Conservation (phyloP, 1,140 invertebrate species). For the Drosophila gunungcola region DNA sequence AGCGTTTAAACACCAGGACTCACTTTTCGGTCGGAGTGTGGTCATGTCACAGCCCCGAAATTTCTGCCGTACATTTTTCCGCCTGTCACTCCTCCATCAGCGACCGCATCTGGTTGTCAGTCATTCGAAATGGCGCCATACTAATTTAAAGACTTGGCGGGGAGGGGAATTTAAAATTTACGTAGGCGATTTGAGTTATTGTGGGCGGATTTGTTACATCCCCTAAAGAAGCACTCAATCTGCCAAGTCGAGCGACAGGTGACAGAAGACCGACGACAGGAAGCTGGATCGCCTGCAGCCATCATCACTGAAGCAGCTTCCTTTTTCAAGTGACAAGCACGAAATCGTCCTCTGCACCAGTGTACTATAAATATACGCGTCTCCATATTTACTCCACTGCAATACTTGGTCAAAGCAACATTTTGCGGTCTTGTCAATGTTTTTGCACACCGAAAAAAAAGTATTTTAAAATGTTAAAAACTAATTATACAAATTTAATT, state of each 20-base stretch:
- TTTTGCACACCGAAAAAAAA: neutral
- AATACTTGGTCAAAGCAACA: neutral
- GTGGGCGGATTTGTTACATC: neutral
- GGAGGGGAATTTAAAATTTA: no score
- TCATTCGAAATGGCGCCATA: conserved; percentile 4
- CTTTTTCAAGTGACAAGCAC: neutral
- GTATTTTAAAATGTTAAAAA: neutral
- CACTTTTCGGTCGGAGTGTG: neutral
- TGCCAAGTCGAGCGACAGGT: conserved; percentile 3
- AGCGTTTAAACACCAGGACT: neutral
- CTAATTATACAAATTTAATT: neutral
- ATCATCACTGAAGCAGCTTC: neutral
- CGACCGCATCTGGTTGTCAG: conserved; percentile 3
- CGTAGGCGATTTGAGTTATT: no score
- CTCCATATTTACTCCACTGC: neutral
- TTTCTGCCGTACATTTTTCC: conserved; percentile 1
- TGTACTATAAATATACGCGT: neutral
- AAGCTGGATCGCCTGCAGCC: neutral
- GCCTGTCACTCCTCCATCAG: conserved; percentile 7
- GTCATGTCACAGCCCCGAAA: neutral
- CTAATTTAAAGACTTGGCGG: conserved; percentile 1
- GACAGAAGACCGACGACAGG: neutral
- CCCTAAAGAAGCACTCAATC: conserved; percentile 1
- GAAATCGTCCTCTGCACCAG: neutral
- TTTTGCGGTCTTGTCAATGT: conserved; percentile 1